phyloP scores from a whole-genome alignment of 2,113 vertebrate species.

The Melanerpes formicivorus region DNA sequence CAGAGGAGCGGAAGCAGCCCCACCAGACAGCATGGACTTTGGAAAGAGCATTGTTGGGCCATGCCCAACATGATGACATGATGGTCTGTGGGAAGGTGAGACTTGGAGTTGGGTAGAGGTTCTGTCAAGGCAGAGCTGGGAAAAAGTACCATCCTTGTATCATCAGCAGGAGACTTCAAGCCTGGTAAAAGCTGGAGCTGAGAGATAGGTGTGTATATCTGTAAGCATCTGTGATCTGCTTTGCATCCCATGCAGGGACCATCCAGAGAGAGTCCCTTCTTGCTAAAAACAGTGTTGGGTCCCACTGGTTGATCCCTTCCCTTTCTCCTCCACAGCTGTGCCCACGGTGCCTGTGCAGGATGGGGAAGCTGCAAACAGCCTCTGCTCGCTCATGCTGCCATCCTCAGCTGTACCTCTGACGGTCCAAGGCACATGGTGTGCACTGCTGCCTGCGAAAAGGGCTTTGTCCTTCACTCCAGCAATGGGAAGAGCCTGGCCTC shows the following conservation, averaged over 20 bases:
- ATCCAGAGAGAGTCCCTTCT: not conserved
- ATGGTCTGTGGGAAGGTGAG: not conserved
- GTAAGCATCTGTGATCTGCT: not conserved
- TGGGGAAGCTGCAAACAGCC: slow-evolving; percentile 71
- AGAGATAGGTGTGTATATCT: not conserved
- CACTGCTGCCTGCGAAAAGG: slow-evolving; percentile 79
- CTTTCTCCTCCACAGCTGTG: slow-evolving; percentile 62
- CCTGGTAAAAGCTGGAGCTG: not conserved
- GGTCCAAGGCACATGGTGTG: slow-evolving; percentile 74
- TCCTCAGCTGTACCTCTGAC: slow-evolving; percentile 76
- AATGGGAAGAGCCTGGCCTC: slow-evolving; percentile 71
- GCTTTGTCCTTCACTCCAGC: slow-evolving; percentile 75
- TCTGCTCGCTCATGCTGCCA: slow-evolving; percentile 73
- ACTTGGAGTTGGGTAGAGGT: not conserved
- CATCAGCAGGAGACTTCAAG: not conserved
- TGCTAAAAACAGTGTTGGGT: not conserved
- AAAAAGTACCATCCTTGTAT: not conserved
- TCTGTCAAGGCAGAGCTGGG: not conserved
- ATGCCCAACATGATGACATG: not conserved
- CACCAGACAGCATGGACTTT: not conserved
- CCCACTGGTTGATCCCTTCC: not conserved
- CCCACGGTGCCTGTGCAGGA: not conserved
- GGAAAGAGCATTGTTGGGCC: not conserved
- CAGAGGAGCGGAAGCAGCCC: not conserved
- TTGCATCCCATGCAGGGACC: rapidly evolving